A percentile compares a stretch with the other conserved stretches of the same genome.
Conservation (phyloP, 1,140 invertebrate genomes). For the Drosophila willistoni region DNA sequence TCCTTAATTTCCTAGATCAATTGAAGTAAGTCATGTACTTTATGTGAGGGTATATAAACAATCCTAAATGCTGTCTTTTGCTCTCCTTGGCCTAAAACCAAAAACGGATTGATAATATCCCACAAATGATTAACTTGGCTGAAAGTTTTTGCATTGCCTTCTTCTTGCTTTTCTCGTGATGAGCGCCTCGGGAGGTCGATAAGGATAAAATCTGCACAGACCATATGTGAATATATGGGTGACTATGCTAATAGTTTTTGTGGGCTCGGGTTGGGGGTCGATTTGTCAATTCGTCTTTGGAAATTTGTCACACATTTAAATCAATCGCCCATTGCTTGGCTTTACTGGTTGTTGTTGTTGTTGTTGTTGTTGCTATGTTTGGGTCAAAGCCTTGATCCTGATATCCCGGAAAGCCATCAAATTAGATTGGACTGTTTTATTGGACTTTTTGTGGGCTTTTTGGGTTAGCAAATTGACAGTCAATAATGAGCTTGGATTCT, state of each 20-base stretch:
- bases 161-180: background rate
- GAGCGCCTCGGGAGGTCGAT: conserved; percentile 41
- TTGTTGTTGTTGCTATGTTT: conserved; percentile 12
- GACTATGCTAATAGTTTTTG: conserved; percentile 73
- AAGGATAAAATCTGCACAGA: conserved; percentile 1
- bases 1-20: too few species aligned
- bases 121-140: conserved; percentile 80
- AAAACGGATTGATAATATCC: conserved; percentile 81
- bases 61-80: conserved; percentile 6
- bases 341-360: conserved; percentile 35
- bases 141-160: conserved; percentile 60
- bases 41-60: background rate
- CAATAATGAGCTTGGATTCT: conserved; percentile 57
- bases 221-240: conserved; percentile 31
- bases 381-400: background rate
- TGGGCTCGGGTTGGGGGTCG: conserved; percentile 34
- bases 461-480: conserved; percentile 48
- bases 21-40: background rate
- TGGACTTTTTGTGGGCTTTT: conserved; percentile 36
- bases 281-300: conserved; percentile 69
- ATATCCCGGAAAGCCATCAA: conserved; percentile 38
- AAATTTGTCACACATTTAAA: conserved; percentile 65
- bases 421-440: conserved; percentile 66
- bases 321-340: conserved; percentile 55
- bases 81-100: conserved; percentile 41